These are phyloP conservation scores for Accipiter cooperii DNA, from an alignment of 2,113 vertebrate genomes.

Conservation along the genomic window DNA sequence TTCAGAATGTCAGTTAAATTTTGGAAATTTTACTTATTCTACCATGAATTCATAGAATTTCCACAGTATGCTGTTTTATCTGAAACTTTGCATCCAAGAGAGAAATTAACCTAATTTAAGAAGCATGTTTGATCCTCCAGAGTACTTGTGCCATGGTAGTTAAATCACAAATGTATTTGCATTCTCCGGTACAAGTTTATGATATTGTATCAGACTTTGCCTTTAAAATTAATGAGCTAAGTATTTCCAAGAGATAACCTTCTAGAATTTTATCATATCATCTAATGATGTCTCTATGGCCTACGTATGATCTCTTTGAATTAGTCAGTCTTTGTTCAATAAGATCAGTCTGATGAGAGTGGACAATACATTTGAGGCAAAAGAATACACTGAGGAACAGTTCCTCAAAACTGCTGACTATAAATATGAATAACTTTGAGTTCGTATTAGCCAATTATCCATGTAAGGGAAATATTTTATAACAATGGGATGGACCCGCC, in stretches of 20 bases:
- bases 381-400: not conserved
- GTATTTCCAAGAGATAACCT: conserved; percentile 7
- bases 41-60: not conserved
- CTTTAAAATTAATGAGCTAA: conserved; percentile 37
- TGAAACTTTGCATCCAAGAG: not conserved
- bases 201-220: not conserved
- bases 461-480: conserved; percentile 36
- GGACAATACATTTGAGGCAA: not conserved
- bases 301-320: not conserved
- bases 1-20: not conserved
- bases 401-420: conserved; percentile 35
- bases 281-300: not conserved
- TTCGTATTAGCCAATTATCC: conserved; percentile 28
- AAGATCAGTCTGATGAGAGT: not conserved
- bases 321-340: not conserved
- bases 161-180: not conserved
- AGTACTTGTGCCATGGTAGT: not conserved
- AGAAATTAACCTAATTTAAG: not conserved
- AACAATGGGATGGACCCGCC: no score
- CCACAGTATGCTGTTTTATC: not conserved
- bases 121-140: not conserved
- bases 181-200: not conserved
- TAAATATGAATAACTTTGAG: conserved; percentile 25
- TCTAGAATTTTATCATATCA: not conserved
- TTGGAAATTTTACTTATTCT: not conserved